Base-by-base conservation (phyloP, 2,888 invertebrate genomes). In the Zhuqinia jingwanae region DNA sequence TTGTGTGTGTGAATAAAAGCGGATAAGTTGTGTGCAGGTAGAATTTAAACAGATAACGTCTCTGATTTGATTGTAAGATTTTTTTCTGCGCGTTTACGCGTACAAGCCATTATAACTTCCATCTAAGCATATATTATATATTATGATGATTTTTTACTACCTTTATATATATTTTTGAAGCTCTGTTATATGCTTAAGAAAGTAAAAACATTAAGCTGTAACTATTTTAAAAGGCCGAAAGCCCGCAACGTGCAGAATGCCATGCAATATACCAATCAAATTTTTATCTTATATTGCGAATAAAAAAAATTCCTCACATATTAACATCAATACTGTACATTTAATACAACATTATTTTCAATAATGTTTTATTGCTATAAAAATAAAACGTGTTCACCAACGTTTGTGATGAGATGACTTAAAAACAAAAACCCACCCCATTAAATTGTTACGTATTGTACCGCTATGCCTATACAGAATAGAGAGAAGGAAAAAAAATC, bases 281-380 rank as follows among this genome's bases (percentile, higher is more conserved):
- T n/a, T n/a, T 63, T 63, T 63, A 63, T 30, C 63, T 30, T 30
- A 63, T 63, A 63, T 30, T 63, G 30, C 27, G 63, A 17, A 36
- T 63, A 36, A 63, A 63, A 36, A 36, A 36, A 15, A 30, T 30
- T 36, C 36, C 36, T 36, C 8, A 36, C 36, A 30, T 63, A n/a
- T 63, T 30, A 42, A 45, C 68, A 68, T 68, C 11, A 68, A 68
- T 68, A 68, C 68, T 68, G 68, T 68, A 68, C 42, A 42, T 45
- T 68, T 68, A 25, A 58, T 58, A 56, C 25, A 56, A 36, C 15
- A 17, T 10, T n/a, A 22, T 56, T 58, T 36, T 76, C 36, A 53
- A 42, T 25, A 36, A 53, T 3, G 8, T 58, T 17, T 27, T 58
- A 25, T 36, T 36, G 8, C 36, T 36, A 36, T 6, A 3, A 36